Conservation (phyloP, 2,888 invertebrate genomes). For the Ophion ellenae region DNA sequence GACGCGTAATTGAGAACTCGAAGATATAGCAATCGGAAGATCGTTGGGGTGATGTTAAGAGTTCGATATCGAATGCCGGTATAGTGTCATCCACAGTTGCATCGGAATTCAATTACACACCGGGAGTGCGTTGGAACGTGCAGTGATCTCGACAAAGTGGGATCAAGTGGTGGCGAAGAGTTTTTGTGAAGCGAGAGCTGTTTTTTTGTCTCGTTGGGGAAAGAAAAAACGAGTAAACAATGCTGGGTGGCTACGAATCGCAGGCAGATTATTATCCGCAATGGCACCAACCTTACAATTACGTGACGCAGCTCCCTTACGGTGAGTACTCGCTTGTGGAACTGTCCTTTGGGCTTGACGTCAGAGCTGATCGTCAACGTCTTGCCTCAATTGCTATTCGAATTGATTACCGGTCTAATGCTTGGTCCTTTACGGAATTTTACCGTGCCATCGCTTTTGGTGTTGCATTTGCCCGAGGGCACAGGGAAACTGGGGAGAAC, state of each 20-base stretch:
- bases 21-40: neutral
- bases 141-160: neutral
- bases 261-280: slow-evolving; percentile 82
- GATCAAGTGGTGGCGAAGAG: neutral
- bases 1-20: too few species aligned
- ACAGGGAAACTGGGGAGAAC: too few species aligned
- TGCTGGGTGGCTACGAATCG: slow-evolving; percentile 81
- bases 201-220: neutral
- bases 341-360: too few species aligned
- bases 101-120: neutral
- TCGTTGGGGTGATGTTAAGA: neutral
- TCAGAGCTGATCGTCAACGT: too few species aligned
- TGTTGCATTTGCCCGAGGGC: too few species aligned
- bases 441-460: too few species aligned
- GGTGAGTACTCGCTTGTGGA: slow-evolving; percentile 71
- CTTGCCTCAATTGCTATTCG: too few species aligned
- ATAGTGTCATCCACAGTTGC: neutral
- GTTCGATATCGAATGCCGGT: neutral
- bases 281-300: slow-evolving; percentile 83
- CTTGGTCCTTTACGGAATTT: too few species aligned
- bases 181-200: neutral
- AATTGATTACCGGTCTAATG: too few species aligned
- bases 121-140: neutral
- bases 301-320: slow-evolving; percentile 81
- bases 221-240: slow-evolving; percentile 49